Evolutionary conservation across 2,888 invertebrate genomes (phyloP), one percentile per base, ranked within the genome.

Genomic region (Trissolcus japonicus): DNA sequence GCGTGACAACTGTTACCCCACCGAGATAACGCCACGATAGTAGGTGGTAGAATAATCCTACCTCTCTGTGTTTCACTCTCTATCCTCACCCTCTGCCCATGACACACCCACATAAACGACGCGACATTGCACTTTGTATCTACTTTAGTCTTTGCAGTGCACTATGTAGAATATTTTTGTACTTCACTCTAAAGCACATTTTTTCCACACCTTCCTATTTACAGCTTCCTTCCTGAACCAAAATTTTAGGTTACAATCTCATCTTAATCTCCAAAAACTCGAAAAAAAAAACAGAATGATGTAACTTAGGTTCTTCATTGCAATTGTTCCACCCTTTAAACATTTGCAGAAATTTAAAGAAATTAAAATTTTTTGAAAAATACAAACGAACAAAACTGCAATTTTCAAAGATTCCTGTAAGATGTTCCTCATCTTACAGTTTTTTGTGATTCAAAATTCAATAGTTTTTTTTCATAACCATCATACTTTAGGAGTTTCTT

Each of bases 51-150:
- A 71, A 78, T 75, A 67, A 71, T 67, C 78, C 78, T 75, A 71
- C 67, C 74, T 78, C 66, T 53, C 59, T 71, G 62, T 78, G 71
- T 74, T 77, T 77, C 68, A 73, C 73, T 77, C 73, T 73, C 68
- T 72, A 53, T 76, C 76, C 76, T 76, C 76, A 72, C 72, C 76
- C 76, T 76, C 72, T 57, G 21, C 54, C 46, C 67, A 62, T 57
- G 76, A 76, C 76, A 76, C 76, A 76, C 76, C 76, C 76, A 76
- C 76, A 72, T 72, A 66, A 76, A 69, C 69, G 63, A 68, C 75
- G 68, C 68, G 75, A 67, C 76, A 67, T 76, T 72, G 71, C 76
- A 76, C 67, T 76, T 71, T 76, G 62, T 76, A 66, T 66, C 71
- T 40, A 61, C 69, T 63, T 76, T 76, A 71, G 66, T 66, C 50